These are phyloP conservation scores for Orchestes rusci DNA, from an alignment of 2,888 invertebrate genomes.

Conservation along the genomic window DNA sequence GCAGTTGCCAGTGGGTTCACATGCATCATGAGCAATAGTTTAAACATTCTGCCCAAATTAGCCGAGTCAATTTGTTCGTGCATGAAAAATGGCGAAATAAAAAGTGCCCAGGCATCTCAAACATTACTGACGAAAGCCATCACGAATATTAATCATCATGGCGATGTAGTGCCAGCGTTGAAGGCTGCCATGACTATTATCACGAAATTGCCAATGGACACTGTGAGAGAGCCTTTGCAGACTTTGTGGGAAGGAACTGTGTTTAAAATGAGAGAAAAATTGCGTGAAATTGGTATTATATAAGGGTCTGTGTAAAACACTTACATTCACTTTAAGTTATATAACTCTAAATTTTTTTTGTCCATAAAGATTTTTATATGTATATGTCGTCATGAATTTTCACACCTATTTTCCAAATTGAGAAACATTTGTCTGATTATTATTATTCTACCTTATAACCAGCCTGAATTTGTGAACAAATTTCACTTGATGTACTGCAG, in stretches of 20 bases:
- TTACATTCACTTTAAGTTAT: no score
- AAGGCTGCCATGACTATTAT: slow-evolving; percentile 60
- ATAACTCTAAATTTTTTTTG: no score
- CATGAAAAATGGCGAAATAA: slow-evolving; percentile 47
- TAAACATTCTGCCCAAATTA: slow-evolving; percentile 59
- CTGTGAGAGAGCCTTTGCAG: slow-evolving; percentile 52
- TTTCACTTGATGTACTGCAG: no score
- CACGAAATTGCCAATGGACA: slow-evolving; percentile 56
- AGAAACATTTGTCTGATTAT: no score
- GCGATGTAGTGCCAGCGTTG: slow-evolving; percentile 64
- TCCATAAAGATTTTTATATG: no score
- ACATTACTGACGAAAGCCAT: slow-evolving; percentile 48
- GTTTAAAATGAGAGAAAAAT: slow-evolving; percentile 31
- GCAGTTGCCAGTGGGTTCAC: slow-evolving; percentile 63
- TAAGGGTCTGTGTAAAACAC: slow-evolving; percentile 22
- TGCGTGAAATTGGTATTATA: slow-evolving; percentile 32
- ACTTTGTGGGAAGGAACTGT: slow-evolving; percentile 42
- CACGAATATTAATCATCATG: slow-evolving; percentile 49
- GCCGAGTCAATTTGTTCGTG: slow-evolving; percentile 52
- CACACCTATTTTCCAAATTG: no score
- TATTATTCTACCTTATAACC: no score
- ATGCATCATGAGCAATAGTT: slow-evolving; percentile 64
- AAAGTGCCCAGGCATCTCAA: slow-evolving; percentile 49
- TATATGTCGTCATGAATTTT: no score
- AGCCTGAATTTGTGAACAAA: no score